phyloP scores from a whole-genome alignment of 30 jellyfish, hydroid and myxozoan species.

The Turritopsis rubra region DNA sequence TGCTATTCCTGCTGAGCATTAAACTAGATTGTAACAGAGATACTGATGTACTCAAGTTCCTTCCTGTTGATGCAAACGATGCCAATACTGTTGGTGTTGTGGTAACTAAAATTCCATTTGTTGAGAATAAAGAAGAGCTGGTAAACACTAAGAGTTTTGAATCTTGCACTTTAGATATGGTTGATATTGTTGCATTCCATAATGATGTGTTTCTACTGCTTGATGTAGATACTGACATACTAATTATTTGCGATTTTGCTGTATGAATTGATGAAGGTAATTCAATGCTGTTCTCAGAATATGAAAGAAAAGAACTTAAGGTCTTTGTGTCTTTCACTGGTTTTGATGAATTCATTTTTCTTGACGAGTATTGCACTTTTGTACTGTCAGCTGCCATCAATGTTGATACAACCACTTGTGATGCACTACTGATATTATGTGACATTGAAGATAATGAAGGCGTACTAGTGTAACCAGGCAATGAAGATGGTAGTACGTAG shows the following conservation, averaged over 20 bases:
- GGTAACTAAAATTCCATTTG: neutral
- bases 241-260: no score
- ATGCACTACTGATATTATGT: neutral
- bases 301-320: neutral
- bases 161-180: neutral
- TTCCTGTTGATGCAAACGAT: neutral
- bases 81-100: neutral
- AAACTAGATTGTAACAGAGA: neutral
- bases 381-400: neutral
- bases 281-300: neutral
- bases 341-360: no score
- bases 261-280: neutral
- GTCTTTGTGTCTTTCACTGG: neutral
- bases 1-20: neutral
- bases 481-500: neutral
- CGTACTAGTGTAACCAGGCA: neutral
- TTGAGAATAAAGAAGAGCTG: neutral
- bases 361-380: neutral
- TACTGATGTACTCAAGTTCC: neutral
- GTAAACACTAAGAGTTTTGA: neutral
- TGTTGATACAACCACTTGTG: neutral
- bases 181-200: neutral
- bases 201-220: neutral
- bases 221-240: neutral
- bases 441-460: neutral